phyloP scores from a whole-genome alignment of 2,888 invertebrate species.

The Ornithoptera alexandrae region DNA sequence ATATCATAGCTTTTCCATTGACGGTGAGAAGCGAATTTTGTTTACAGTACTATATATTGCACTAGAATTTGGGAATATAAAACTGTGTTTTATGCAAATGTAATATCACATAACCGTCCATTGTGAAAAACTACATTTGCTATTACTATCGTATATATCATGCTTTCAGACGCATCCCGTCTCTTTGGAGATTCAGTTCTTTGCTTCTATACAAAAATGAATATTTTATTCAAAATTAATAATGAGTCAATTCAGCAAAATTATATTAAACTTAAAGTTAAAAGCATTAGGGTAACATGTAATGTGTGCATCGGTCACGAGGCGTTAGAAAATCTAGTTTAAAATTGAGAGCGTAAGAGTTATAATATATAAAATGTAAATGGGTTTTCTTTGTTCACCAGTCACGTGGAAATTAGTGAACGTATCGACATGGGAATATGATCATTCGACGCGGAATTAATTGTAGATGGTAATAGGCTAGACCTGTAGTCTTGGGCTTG shows the following conservation, averaged over 20 bases:
- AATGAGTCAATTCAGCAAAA: not conserved
- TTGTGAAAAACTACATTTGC: slow-evolving; percentile 13
- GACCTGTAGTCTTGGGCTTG: too few relatives aligned
- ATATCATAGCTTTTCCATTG: slow-evolving; percentile 10
- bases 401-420: too few relatives aligned
- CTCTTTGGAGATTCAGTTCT: not conserved
- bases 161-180: not conserved
- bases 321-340: not conserved
- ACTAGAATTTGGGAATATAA: slow-evolving; percentile 12
- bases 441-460: too few relatives aligned
- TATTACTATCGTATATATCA: slow-evolving; percentile 9
- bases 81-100: slow-evolving; percentile 19
- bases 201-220: not conserved
- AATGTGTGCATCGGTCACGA: not conserved
- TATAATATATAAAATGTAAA: not conserved
- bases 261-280: not conserved
- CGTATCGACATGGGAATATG: too few relatives aligned
- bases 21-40: slow-evolving; percentile 6
- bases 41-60: slow-evolving; percentile 7
- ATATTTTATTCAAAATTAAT: not conserved
- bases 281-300: not conserved
- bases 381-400: too few relatives aligned
- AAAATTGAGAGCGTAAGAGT: not conserved
- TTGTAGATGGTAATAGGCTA: too few relatives aligned
- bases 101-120: not conserved